Evolutionary conservation across 35 echinoderm and acorn worm species (phyloP), one percentile per base, ranked within the genome.

Genomic region (Nesometra sesokonis): DNA sequence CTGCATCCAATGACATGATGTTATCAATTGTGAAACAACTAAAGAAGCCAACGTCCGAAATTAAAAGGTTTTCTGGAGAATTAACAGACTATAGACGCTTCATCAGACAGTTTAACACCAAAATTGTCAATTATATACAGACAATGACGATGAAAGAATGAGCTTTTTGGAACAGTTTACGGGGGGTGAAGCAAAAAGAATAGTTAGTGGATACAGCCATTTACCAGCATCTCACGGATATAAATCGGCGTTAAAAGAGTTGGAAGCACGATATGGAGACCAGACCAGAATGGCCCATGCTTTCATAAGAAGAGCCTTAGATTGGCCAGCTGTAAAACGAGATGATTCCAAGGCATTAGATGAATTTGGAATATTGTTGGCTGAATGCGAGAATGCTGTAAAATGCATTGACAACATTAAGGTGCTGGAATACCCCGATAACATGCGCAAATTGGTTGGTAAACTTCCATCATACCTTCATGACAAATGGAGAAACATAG

Each of bases 321-420:
- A 78, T 5, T 87, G 85, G 85, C 47, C 19, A 29, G 7, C 13
- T 35, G 34, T 87, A 33, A 30, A 77, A 36, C 13, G 5, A 77
- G 85, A 87, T 34, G 35, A 87, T 17, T n/a, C 85, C 3, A 87
- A 87, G 85, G 85, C 52, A 87, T 33, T 87, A 23, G 47, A 77
- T 87, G 32, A 77, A 77, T 77, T 78, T 33, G 29, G 0, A 0
- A 77, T 87, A 32, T 77, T 87, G 4, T 32, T 87, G 29, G 85
- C 15, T 35, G 84, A 86, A 76, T 86, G 84, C 46, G 30, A 76
- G 57, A 57, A 86, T 86, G 84, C 84, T 9, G 84, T 86, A 32
- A 76, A 76, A 17, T 57, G 33, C 47, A 76, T 86, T 9, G 27
- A 86, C 27, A 40, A 36, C 8, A 40, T 27, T 13, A 86, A 76